Conservation (phyloP, 2,888 invertebrate species). For the Cryptus viduatorius region DNA sequence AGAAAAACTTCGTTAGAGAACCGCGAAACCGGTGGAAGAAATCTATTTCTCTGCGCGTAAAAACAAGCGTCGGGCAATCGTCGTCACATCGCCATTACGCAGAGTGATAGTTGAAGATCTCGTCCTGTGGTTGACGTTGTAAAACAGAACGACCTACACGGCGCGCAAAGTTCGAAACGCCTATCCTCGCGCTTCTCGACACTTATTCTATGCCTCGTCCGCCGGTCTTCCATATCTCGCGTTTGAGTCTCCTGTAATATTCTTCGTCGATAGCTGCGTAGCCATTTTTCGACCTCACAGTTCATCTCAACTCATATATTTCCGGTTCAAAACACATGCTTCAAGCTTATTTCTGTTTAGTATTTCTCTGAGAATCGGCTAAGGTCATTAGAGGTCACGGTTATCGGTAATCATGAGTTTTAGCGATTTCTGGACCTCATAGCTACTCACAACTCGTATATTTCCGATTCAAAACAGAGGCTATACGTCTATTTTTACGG, state of each 20-base stretch:
- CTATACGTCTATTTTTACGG: no score
- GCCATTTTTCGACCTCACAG: no score
- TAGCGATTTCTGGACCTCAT: no score
- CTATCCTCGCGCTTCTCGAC: neutral
- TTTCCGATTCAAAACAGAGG: no score
- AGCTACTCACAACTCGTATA: no score
- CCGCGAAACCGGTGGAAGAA: neutral
- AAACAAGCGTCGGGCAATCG: conserved; percentile 1
- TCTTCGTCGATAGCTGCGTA: neutral
- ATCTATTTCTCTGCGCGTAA: neutral
- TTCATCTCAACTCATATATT: no score
- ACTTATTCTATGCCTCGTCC: neutral
- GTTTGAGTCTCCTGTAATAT: neutral
- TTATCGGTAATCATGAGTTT: no score
- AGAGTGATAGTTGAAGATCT: conserved; percentile 1
- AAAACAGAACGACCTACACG: conserved; percentile 2
- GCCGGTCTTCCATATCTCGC: neutral
- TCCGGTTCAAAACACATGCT: no score
- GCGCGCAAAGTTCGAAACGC: neutral
- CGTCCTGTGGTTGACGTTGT: neutral
- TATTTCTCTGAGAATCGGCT: no score
- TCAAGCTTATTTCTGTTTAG: no score
- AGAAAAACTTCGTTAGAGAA: conserved; percentile 11
- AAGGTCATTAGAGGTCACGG: no score
- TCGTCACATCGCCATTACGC: conserved; percentile 15